Percentiles rank a stretch among this genome's conserved stretches.
These are phyloP conservation scores for Loriculus beryllinus DNA, from an alignment of 2,797 vertebrate genomes.

Conservation along the genomic window DNA sequence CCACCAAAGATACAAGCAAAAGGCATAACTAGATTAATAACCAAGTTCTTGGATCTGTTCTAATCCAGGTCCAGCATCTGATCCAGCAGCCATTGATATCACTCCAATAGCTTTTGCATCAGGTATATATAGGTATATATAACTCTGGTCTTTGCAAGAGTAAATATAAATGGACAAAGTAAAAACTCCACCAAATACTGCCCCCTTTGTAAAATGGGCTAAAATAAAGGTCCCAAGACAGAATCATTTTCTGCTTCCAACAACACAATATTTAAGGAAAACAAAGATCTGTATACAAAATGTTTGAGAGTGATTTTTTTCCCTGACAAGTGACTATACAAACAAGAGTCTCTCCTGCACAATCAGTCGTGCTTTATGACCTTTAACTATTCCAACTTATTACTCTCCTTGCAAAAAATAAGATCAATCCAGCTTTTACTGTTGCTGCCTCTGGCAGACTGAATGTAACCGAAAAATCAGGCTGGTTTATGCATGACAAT, in stretches of 20 bases:
- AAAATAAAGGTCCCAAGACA: background rate
- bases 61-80: background rate
- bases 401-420: background rate
- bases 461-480: background rate
- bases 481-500: background rate
- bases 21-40: background rate
- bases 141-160: background rate
- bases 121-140: too few species aligned
- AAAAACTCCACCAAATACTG: background rate
- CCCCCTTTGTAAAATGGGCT: background rate
- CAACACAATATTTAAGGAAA: background rate
- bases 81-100: background rate
- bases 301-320: background rate
- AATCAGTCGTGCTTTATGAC: background rate
- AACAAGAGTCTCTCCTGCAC: background rate
- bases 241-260: background rate
- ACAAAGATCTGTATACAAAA: background rate
- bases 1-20: background rate
- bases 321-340: background rate
- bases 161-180: background rate
- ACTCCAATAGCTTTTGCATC: background rate
- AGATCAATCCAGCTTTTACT: background rate
- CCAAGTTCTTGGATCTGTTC: background rate
- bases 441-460: background rate
- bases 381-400: background rate